Evolutionary conservation across 2,797 vertebrate species (phyloP).

Genomic region (Otolemur crassicaudatus): DNA sequence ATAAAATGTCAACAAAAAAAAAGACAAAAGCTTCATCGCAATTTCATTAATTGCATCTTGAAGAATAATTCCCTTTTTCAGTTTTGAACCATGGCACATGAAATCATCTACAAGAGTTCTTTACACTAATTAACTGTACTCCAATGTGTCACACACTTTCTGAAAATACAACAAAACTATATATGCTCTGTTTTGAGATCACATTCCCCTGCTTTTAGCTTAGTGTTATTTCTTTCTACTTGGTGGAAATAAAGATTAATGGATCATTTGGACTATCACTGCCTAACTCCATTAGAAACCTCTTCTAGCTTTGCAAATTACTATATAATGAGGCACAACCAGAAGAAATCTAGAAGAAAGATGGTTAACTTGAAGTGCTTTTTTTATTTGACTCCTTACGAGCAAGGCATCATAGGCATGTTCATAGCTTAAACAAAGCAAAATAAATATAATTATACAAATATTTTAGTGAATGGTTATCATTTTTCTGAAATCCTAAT

Average conservation of each 20-base stretch:
- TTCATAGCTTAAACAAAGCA: constrained; percentile 40
- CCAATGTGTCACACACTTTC: constrained; percentile 41
- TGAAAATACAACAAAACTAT: constrained; percentile 42
- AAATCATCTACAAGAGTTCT: constrained; percentile 36
- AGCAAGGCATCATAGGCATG: background rate
- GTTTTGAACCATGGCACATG: constrained; percentile 46
- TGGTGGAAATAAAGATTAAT: constrained; percentile 47
- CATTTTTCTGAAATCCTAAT: background rate
- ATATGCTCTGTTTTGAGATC: constrained; percentile 13
- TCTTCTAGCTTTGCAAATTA: constrained; percentile 46
- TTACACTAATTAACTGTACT: constrained; percentile 62
- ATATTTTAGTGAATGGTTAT: background rate
- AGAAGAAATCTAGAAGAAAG: constrained; percentile 48
- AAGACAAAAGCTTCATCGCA: constrained; percentile 41
- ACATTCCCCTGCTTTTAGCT: constrained; percentile 34
- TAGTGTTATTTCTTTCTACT: constrained; percentile 37
- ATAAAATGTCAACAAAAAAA: constrained; percentile 64
- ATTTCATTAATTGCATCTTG: constrained; percentile 69
- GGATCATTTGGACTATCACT: constrained; percentile 28
- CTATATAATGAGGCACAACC: constrained; percentile 58
- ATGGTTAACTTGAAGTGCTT: background rate
- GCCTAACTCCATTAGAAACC: background rate
- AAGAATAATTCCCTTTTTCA: constrained; percentile 49
- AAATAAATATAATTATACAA: background rate
- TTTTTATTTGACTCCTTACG: background rate